These are phyloP conservation scores for Ara ararauna DNA, from an alignment of 2,797 vertebrate genomes.

Conservation along the genomic window DNA sequence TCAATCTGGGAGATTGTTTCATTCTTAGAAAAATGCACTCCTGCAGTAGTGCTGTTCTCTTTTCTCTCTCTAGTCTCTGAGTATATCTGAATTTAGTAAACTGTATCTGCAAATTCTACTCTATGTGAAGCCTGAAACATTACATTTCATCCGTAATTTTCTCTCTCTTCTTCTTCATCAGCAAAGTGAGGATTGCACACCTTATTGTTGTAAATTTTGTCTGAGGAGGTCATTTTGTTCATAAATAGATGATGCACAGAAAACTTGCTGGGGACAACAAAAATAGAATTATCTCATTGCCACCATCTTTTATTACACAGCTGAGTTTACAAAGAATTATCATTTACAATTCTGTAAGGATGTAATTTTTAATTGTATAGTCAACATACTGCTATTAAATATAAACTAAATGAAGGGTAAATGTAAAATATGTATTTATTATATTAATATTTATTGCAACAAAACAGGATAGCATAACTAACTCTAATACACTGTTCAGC, in stretches of 20 bases:
- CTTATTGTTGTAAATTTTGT: neutral
- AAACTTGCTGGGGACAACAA: neutral
- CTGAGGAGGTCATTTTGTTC: neutral
- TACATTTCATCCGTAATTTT: neutral
- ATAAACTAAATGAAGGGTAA: neutral
- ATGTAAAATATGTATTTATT: neutral
- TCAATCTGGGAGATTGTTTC: neutral
- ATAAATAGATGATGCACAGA: neutral
- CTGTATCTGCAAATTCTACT: neutral
- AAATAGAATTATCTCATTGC: neutral
- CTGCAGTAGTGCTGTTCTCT: neutral
- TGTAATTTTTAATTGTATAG: neutral
- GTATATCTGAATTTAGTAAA: neutral
- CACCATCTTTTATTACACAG: neutral
- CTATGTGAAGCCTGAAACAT: neutral
- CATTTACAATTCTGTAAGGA: neutral
- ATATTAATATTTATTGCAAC: neutral
- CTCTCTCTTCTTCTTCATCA: neutral
- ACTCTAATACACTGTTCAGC: neutral
- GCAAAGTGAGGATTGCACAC: neutral
- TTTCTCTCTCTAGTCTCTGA: neutral
- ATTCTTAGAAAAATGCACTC: neutral
- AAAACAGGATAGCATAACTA: neutral
- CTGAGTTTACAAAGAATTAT: neutral
- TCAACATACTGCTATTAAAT: neutral